Evolutionary conservation across 1,140 invertebrate genomes (phyloP).

Genomic region (Platyura marginata): DNA sequence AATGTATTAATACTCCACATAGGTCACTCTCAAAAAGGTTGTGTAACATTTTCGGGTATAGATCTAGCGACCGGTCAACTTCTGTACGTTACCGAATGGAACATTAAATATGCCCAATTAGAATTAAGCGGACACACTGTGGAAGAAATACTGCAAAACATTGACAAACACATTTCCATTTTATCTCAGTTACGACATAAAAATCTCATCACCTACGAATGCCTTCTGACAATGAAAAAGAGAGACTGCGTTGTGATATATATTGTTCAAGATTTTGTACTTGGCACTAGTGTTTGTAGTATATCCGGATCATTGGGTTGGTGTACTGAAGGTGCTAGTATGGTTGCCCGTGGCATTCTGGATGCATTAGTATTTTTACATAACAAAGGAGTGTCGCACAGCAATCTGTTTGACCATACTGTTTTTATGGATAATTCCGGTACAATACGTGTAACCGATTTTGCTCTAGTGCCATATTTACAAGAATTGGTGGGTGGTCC

Average conservation of each 20-base stretch:
- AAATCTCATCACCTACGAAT: constrained; percentile 53
- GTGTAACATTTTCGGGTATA: constrained; percentile 46
- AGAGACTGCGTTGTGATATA: constrained; percentile 36
- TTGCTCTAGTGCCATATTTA: constrained; percentile 37
- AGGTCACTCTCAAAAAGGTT: constrained; percentile 44
- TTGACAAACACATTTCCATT: constrained; percentile 53
- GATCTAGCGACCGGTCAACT: constrained; percentile 45
- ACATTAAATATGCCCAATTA: constrained; percentile 27
- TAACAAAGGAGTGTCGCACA: constrained; percentile 58
- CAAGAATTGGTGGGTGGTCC: constrained; percentile 14
- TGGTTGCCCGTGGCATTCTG: constrained; percentile 40
- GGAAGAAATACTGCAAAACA: constrained; percentile 26
- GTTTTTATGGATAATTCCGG: constrained; percentile 40
- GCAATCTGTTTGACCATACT: constrained; percentile 44
- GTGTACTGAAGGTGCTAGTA: constrained; percentile 20
- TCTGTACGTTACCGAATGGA: constrained; percentile 52
- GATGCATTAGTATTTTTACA: constrained; percentile 52
- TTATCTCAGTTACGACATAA: constrained; percentile 46
- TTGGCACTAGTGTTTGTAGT: constrained; percentile 18
- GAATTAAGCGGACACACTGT: constrained; percentile 17
- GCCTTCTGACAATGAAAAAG: constrained; percentile 41
- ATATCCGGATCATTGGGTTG: constrained; percentile 19
- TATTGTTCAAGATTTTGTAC: constrained; percentile 48
- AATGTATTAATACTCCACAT: no score
- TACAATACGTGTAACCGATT: constrained; percentile 42